phyloP scores from a whole-genome alignment of 2,113 vertebrate genomes.

The Epinephelus moara region DNA sequence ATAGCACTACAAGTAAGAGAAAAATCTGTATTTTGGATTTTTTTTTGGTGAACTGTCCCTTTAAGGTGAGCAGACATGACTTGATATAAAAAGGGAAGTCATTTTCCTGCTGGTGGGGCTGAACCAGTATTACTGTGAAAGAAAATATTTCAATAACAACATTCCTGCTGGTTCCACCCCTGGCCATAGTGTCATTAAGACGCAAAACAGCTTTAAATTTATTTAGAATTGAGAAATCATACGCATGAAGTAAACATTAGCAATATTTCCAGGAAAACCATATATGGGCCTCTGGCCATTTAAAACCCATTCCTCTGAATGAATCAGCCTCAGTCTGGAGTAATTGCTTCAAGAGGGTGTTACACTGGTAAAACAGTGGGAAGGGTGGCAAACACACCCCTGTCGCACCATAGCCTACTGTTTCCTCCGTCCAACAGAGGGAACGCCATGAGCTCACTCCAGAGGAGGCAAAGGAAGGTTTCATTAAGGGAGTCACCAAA shows the following conservation, averaged over 20 bases:
- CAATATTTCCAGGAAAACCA: conserved; percentile 49
- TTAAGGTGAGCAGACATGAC: conserved; percentile 38
- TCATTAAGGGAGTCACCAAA: conserved; percentile 75
- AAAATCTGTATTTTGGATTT: too few species aligned
- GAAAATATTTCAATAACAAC: conserved; percentile 48
- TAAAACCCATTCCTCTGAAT: conserved; percentile 60
- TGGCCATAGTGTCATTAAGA: conserved; percentile 22
- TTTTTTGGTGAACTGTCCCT: too few species aligned
- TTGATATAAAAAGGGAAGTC: conserved; percentile 49
- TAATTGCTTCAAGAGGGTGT: conserved; percentile 75
- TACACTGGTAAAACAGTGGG: conserved; percentile 71
- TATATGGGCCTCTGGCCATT: conserved; percentile 45
- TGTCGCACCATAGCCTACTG: conserved; percentile 64
- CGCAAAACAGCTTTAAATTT: conserved; percentile 27
- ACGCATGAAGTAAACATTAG: conserved; percentile 49
- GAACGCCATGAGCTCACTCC: conserved; percentile 78
- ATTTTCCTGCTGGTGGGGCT: conserved; percentile 46
- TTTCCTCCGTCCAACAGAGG: conserved; percentile 65
- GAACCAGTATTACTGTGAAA: conserved; percentile 35
- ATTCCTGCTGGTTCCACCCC: conserved; percentile 35
- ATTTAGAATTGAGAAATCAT: conserved; percentile 46
- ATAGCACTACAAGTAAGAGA: too few species aligned
- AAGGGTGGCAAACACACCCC: conserved; percentile 71
- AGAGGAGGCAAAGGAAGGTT: conserved; percentile 72
- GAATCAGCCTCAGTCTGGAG: conserved; percentile 74